Evolutionary conservation across 2,113 vertebrate species (phyloP).

Genomic region (Falco punctatus): DNA sequence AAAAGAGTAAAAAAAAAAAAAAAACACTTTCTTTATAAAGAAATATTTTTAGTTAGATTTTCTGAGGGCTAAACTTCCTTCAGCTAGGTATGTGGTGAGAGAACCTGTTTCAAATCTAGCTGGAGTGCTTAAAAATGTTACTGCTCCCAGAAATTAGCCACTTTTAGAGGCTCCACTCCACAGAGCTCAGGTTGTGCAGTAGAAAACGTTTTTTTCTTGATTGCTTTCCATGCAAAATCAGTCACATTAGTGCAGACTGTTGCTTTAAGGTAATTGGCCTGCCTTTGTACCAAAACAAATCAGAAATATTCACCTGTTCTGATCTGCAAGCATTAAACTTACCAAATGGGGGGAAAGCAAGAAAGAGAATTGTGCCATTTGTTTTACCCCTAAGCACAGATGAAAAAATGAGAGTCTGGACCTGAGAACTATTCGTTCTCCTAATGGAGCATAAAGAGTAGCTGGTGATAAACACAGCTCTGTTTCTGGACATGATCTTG

Average conservation of each 20-base stretch:
- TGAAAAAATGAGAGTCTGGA: neutral
- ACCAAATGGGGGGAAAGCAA: neutral
- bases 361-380: neutral
- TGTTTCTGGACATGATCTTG: neutral
- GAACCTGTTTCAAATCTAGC: neutral
- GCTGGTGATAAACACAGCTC: neutral
- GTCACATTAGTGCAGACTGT: neutral
- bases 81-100: neutral
- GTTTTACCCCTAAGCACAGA: accelerated
- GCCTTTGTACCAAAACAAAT: neutral
- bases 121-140: neutral
- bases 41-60: neutral
- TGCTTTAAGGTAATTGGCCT: neutral
- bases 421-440: neutral
- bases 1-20: neutral
- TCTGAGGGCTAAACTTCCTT: neutral
- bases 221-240: neutral
- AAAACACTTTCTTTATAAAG: neutral
- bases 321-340: neutral
- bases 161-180: neutral
- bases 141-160: neutral
- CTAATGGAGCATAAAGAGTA: neutral
- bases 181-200: neutral
- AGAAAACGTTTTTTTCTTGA: neutral
- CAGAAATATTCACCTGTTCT: neutral